Base-by-base conservation (phyloP, 2,888 invertebrate genomes). In the Agrilus cyanescens region DNA sequence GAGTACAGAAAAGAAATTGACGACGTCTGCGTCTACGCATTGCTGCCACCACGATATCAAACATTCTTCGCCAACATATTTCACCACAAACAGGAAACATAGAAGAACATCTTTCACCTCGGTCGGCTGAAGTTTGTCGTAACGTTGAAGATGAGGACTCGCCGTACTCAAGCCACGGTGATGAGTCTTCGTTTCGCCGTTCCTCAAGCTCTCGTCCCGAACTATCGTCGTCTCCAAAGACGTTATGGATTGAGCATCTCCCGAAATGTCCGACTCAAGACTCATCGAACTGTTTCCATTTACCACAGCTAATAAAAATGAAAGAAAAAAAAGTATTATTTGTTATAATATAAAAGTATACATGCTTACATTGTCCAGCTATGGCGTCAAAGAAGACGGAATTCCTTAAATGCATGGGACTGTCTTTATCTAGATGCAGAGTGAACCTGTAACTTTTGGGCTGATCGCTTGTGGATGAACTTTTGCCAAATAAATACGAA, bases 41-140 rank as follows among this genome's bases (percentile, higher is more conserved):
- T 86, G 85, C 60, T 83, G 84, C 88, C 93, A 93, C 90, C 90
- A 94, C 34, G 83, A 81, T 40, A 90, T 78, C 44, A 94, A 75
- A 55, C 88, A 82, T 50, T 90, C 88, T 61, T 93, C 89, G 34
- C 87, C 86, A 52, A 93, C 68, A 67, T 94, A 85, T 65, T 91
- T 93, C 46, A 95, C 73, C 42, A 95, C 82, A 66, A 89, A 94
- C 47, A 96, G 72, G 70, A 93, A 90, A 62, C 88, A 87, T 43
- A 91, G 70, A 41, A 95, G 73, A 49, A 94, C 75, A 66, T 95
- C 94, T 59, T 85, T 85, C 47, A 88, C 83, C 70, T 94, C 94
- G 32, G 76, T 73, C 0, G 80, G 69, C 46, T 80, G 80, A 36
- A 87, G 70, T 63, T 83, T 85, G 61, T 87, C 85, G 58, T 76